Conservation (phyloP, 1,140 invertebrate species). For the Meloidogyne hapla region DNA sequence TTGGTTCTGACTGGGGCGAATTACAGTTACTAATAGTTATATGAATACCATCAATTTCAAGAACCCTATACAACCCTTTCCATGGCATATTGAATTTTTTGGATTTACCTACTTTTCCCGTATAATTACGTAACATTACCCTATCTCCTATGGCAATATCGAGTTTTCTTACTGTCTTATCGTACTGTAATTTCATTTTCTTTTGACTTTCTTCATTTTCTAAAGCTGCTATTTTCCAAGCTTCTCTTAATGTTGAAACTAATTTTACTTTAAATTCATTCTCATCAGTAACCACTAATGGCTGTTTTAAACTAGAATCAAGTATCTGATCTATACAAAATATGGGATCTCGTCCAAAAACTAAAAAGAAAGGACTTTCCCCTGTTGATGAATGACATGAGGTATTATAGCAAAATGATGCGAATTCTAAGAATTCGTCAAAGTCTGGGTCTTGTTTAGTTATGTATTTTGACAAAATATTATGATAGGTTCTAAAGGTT, state of each 20-base stretch:
- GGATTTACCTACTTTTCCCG: neutral
- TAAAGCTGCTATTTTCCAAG: no score
- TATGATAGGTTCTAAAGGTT: conserved; percentile 5
- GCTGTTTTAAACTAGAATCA: neutral
- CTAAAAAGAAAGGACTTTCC: neutral
- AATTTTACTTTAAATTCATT: neutral
- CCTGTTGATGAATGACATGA: neutral
- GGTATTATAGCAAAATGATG: conserved; percentile 10
- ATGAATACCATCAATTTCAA: neutral
- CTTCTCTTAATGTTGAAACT: neutral
- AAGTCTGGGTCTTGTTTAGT: conserved; percentile 8
- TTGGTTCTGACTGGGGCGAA: neutral
- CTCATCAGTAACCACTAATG: neutral
- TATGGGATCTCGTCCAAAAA: conserved; percentile 7
- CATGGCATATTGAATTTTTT: neutral
- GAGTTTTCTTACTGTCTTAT: neutral
- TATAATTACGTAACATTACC: neutral
- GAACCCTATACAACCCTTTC: neutral
- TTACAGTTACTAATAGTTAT: neutral
- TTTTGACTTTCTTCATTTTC: no score
- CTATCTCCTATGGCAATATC: neutral
- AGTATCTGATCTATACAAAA: conserved; percentile 5
- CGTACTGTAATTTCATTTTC: neutral
- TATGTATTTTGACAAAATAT: conserved; percentile 10
- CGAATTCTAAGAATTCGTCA: conserved; percentile 14